Evolutionary conservation across 2,113 vertebrate genomes (phyloP).

Genomic region (Colistium nudipinnis): DNA sequence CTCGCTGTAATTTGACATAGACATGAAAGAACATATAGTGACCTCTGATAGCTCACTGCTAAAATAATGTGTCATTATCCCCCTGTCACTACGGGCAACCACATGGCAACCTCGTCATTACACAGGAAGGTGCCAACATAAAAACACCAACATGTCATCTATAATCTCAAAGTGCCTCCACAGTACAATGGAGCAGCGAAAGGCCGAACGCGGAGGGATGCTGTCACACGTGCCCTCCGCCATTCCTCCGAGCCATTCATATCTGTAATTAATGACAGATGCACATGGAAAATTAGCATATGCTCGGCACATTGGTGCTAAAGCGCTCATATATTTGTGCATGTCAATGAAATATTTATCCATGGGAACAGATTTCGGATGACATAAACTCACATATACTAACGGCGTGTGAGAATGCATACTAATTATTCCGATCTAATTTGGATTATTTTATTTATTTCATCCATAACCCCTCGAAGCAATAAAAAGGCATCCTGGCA

Average conservation of each 20-base stretch:
- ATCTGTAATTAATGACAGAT: conserved; percentile 84
- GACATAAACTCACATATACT: conserved; percentile 37
- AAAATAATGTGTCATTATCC: conserved; percentile 33
- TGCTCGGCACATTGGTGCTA: conserved; percentile 79
- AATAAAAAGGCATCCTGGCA: conserved; percentile 26
- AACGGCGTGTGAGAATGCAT: conserved; percentile 17
- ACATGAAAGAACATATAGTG: background rate
- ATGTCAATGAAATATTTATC: conserved; percentile 75
- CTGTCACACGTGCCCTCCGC: conserved; percentile 63
- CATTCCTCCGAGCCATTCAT: conserved; percentile 79
- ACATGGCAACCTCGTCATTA: conserved; percentile 53
- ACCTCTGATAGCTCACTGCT: conserved; percentile 13
- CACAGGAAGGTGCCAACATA: conserved; percentile 34
- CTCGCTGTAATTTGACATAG: background rate
- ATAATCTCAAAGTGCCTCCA: conserved; percentile 60
- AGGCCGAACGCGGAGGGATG: conserved; percentile 44
- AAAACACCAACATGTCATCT: conserved; percentile 54
- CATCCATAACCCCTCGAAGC: conserved; percentile 40
- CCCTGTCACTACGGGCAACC: conserved; percentile 36
- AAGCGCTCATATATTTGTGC: conserved; percentile 77
- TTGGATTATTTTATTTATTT: conserved; percentile 18
- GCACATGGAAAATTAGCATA: conserved; percentile 81
- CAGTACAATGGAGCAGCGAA: conserved; percentile 62
- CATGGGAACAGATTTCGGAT: conserved; percentile 58
- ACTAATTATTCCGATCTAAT: conserved; percentile 50